phyloP scores from a whole-genome alignment of 2,888 invertebrate genomes.

The Serrognathus titanus region DNA sequence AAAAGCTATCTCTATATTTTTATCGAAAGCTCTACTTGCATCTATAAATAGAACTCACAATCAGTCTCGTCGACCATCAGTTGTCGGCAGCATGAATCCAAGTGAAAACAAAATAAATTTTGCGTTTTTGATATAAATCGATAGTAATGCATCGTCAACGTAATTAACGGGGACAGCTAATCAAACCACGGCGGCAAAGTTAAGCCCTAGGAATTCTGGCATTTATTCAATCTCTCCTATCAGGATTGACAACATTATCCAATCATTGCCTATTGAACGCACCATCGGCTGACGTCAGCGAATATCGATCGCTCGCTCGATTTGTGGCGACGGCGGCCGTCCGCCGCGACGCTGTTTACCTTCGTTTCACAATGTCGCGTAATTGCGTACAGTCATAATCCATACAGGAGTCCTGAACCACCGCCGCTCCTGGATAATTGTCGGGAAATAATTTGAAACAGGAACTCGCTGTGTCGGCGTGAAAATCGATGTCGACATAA shows the following conservation, averaged over 20 bases:
- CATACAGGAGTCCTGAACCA: not conserved
- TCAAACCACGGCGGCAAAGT: slow-evolving; percentile 13
- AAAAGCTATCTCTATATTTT: too few species aligned
- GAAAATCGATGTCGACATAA: slow-evolving; percentile 33
- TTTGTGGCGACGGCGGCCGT: not conserved
- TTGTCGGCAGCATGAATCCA: too few species aligned
- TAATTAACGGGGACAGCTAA: slow-evolving; percentile 14
- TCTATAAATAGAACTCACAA: too few species aligned
- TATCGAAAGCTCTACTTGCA: too few species aligned
- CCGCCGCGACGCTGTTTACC: slow-evolving; percentile 2
- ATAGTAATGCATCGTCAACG: slow-evolving; percentile 14
- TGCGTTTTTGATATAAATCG: slow-evolving; percentile 1
- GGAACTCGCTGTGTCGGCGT: slow-evolving; percentile 25
- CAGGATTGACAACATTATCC: slow-evolving; percentile 32
- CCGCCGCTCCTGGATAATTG: slow-evolving; percentile 27
- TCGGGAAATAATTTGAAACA: slow-evolving; percentile 31
- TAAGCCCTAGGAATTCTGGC: slow-evolving; percentile 20
- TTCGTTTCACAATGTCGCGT: not conserved
- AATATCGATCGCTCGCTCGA: not conserved
- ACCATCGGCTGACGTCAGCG: slow-evolving; percentile 13
- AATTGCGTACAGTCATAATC: slow-evolving; percentile 9
- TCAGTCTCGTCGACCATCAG: too few species aligned
- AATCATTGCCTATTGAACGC: slow-evolving; percentile 34
- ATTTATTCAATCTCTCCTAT: slow-evolving; percentile 33
- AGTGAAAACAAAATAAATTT: too few species aligned